Base-by-base conservation (phyloP, 2,797 vertebrate genomes). In the Vultur gryphus region DNA sequence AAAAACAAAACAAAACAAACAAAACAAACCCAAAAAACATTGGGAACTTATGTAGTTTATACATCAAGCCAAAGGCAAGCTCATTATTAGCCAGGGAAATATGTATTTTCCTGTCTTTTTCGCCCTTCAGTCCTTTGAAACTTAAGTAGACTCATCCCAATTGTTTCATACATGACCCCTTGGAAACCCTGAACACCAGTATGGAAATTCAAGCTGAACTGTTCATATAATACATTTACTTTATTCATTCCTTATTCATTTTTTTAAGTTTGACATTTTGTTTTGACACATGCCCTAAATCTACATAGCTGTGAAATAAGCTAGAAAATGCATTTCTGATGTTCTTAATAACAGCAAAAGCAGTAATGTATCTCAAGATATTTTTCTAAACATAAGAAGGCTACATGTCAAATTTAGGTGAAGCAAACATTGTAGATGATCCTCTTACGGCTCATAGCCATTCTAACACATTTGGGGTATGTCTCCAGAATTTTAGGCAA, bases 1-100 rank as follows among this genome's bases (percentile, higher is more conserved):
- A 15, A 13, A 31, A 25, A 2, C 5, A 29, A 15, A 8, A 1
- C 4, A 6, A 57, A 31, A 41, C 2, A 59, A 84, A 58, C 1
- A 4, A 79, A 83, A 25, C 2, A 26, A 89, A 48, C 2, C 4
- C 8, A 2, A 3, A 69, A 84, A 64, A 2, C 14, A 18, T 10
- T 61, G 20, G 72, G 25, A 89, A 70, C 20, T 71, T 77, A 11
- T 1, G 9, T 18, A 29, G 13, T 37, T 82, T 44, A 37, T 37
- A 41, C 4, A 37, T 44, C 24, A 59, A 71, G 25, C 4, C 15
- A 83, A 79, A 83, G 39, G 14, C 10, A 77, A 90, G 10, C 1
- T 3, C 4, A 28, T 49, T 18, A 8, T 51, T 48, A 37, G 8
- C 9, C 23, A 44, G 24, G 9, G 7, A 39, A 43, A 16, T 1